Evolutionary conservation across 2,888 invertebrate species (phyloP), one percentile per base, ranked within the genome.

Genomic region (Yponomeuta cagnagella): DNA sequence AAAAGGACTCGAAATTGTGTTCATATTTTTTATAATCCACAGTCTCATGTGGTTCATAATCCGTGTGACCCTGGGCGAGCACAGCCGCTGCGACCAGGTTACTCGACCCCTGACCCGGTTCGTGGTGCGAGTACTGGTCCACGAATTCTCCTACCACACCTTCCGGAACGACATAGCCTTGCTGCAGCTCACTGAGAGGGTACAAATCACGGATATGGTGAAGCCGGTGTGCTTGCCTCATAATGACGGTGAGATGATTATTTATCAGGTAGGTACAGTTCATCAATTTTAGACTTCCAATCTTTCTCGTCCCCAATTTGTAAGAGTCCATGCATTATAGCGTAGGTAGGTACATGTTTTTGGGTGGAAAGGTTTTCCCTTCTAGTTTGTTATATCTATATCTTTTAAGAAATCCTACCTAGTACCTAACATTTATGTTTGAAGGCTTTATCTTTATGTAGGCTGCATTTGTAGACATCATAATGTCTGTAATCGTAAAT

Each of bases 1-100:
- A 37, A 5, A 37, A 37, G 37, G 37, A 2, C 37, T 37, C 5
- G 37, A 52, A 8, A 9, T 23, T 23, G 23, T 23, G 23, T 33
- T 4, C 33, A 8, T 43, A 5, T 43, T 43, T 43, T 43, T 43
- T 43, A 8, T 43, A 43, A 43, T 43, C 43, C 43, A 43, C 89
- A 96, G 96, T 73, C 96, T 97, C 81, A 96, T 97, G 96, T 97
- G 97, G 97, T 97, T 97, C 87, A 96, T 97, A 96, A 96, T 97
- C 80, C 96, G 96, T 87, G 96, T 97, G 72, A 96, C 96, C 0
- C 94, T 97, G 73, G 97, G 97, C 0, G 97, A 97, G 82, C 97
- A 97, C 82, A 95, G 97, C 83, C 94, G 96, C 63, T 97, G 97
- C 84, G 94, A 94, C 78, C 94, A 94, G 73, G 95, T 94, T 52